These are phyloP conservation scores for Eulemur mongoz DNA, from an alignment of 2,797 vertebrate genomes.

Conservation along the genomic window DNA sequence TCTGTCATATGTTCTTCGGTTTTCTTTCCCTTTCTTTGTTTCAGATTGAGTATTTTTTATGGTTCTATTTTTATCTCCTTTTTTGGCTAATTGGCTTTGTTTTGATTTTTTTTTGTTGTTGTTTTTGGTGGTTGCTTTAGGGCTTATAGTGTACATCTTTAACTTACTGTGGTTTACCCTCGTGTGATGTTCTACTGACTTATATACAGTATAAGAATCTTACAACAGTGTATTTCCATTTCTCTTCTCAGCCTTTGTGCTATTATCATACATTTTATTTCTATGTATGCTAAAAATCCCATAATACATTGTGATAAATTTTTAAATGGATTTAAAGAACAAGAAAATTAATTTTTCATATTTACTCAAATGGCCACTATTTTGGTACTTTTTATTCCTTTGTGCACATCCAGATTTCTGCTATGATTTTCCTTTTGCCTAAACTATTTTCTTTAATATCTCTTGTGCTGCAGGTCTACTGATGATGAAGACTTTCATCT, in stretches of 20 bases:
- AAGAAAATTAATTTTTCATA: background rate
- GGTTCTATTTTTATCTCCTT: background rate
- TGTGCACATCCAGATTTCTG: background rate
- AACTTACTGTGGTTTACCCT: background rate
- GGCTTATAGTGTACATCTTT: background rate
- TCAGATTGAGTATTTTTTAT: background rate
- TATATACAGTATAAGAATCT: background rate
- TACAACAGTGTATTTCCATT: background rate
- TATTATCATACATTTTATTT: background rate
- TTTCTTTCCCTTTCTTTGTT: background rate
- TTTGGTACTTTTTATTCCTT: background rate
- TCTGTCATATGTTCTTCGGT: background rate
- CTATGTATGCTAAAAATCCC: background rate
- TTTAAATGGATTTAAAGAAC: background rate
- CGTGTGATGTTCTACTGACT: background rate
- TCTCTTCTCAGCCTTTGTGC: background rate
- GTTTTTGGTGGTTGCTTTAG: background rate
- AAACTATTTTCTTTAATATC: background rate
- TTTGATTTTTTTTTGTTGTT: background rate
- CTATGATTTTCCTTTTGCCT: background rate
- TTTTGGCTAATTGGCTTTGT: background rate
- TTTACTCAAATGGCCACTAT: background rate
- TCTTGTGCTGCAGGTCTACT: background rate
- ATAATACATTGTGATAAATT: background rate
- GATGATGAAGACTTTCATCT: background rate